Evolutionary conservation across 2,113 vertebrate genomes (phyloP).

Genomic region (Otocyon megalotis): DNA sequence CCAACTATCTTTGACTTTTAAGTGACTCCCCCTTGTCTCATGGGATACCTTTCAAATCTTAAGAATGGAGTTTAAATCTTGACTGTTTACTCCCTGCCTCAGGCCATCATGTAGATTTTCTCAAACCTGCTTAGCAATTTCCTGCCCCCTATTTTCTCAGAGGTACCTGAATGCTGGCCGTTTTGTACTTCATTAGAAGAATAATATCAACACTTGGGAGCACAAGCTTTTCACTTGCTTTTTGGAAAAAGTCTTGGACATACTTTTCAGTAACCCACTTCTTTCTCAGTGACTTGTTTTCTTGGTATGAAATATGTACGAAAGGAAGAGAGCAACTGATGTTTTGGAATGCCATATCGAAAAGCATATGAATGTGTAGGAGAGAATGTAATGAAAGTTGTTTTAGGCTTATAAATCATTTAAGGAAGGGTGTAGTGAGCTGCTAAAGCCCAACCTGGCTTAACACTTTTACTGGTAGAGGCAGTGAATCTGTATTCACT

Average conservation of each 20-base stretch:
- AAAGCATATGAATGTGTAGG: background rate
- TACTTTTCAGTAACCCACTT: background rate
- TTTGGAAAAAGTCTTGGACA: background rate
- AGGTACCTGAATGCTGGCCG: background rate
- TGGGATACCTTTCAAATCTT: background rate
- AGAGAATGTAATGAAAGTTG: background rate
- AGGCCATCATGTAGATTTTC: background rate
- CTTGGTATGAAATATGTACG: background rate
- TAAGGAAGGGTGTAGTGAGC: background rate
- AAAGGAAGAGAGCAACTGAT: background rate
- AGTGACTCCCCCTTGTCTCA: background rate
- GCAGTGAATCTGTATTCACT: background rate
- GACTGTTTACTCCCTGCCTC: background rate
- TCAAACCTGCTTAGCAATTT: background rate
- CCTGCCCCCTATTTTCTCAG: background rate
- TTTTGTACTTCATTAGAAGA: background rate
- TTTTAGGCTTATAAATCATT: background rate
- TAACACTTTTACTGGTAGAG: background rate
- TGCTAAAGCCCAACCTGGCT: background rate
- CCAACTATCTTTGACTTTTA: background rate
- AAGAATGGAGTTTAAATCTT: background rate
- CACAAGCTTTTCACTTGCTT: background rate
- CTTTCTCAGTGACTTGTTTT: background rate
- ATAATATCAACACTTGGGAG: background rate
- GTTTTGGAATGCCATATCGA: background rate